Conservation (phyloP, 2,888 invertebrate species). For the Synanthedon tipuliformis region DNA sequence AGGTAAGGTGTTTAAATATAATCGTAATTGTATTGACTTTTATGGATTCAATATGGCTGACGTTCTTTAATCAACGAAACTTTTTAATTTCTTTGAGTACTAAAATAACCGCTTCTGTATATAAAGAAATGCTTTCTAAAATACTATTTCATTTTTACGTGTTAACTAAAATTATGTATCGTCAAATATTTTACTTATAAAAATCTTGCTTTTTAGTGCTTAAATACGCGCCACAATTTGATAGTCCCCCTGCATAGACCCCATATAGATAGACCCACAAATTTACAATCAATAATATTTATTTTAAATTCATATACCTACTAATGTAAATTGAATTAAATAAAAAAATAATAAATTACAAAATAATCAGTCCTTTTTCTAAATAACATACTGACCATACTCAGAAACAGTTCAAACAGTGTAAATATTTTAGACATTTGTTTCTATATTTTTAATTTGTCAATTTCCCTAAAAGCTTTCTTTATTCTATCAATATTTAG, state of each 20-base stretch:
- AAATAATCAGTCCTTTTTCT: too few relatives aligned
- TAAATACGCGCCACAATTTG: conserved; percentile 22
- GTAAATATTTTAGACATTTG: too few relatives aligned
- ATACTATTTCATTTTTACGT: conserved; percentile 4
- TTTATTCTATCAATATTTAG: too few relatives aligned
- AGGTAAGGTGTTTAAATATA: conserved; percentile 64
- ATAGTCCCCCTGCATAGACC: conserved; percentile 8
- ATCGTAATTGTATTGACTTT: conserved; percentile 63
- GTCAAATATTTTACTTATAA: not conserved
- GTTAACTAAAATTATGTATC: not conserved
- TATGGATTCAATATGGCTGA: conserved; percentile 46
- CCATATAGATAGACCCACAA: not conserved
- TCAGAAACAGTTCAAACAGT: too few relatives aligned
- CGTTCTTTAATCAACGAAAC: conserved; percentile 17
- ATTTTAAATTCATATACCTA: too few relatives aligned
- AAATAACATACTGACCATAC: too few relatives aligned
- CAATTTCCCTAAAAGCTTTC: too few relatives aligned
- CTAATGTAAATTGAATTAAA: too few relatives aligned
- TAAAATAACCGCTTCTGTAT: not conserved
- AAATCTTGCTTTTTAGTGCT: not conserved
- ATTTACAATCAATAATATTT: too few relatives aligned
- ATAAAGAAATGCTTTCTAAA: not conserved
- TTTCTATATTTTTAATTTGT: too few relatives aligned
- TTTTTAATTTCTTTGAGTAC: conserved; percentile 29
- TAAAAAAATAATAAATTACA: too few relatives aligned